phyloP scores from a whole-genome alignment of 2,797 vertebrate species.

The Vultur gryphus region DNA sequence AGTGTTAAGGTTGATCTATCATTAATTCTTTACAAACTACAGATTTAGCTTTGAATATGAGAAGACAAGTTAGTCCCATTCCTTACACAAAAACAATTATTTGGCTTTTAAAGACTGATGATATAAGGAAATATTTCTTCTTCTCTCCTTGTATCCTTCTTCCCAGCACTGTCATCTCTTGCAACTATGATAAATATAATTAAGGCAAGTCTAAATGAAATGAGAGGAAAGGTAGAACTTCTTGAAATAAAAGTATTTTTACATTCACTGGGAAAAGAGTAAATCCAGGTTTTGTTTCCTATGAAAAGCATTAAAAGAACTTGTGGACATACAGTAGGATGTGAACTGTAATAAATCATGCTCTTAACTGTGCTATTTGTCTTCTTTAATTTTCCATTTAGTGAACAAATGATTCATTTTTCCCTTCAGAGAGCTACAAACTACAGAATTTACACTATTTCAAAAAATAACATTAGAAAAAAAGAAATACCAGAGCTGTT shows the following conservation, averaged over 20 bases:
- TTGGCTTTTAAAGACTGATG: background rate
- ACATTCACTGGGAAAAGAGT: background rate
- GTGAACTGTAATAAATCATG: slow-evolving; percentile 33
- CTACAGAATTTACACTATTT: slow-evolving; percentile 40
- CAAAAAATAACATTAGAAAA: background rate
- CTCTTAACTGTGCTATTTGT: slow-evolving; percentile 36
- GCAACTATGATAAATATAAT: background rate
- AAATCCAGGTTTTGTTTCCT: slow-evolving; percentile 16
- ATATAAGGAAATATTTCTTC: background rate
- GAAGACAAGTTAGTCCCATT: background rate
- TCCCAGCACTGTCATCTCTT: background rate
- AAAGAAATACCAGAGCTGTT: background rate
- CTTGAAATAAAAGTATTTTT: slow-evolving; percentile 3
- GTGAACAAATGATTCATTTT: slow-evolving; percentile 56
- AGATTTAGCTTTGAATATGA: background rate
- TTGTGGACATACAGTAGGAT: slow-evolving; percentile 23
- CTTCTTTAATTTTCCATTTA: slow-evolving; percentile 60
- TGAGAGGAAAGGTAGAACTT: background rate
- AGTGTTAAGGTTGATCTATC: background rate
- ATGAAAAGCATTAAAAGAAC: slow-evolving; percentile 29
- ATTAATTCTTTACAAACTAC: slow-evolving; percentile 3
- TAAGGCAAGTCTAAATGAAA: background rate
- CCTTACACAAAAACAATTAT: background rate
- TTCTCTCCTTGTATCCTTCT: background rate
- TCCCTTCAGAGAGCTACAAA: slow-evolving; percentile 41